Percentiles rank a stretch among this genome's conserved stretches.
Conservation (phyloP, 2,888 invertebrate genomes). For the Cyrtodaria siliqua region DNA sequence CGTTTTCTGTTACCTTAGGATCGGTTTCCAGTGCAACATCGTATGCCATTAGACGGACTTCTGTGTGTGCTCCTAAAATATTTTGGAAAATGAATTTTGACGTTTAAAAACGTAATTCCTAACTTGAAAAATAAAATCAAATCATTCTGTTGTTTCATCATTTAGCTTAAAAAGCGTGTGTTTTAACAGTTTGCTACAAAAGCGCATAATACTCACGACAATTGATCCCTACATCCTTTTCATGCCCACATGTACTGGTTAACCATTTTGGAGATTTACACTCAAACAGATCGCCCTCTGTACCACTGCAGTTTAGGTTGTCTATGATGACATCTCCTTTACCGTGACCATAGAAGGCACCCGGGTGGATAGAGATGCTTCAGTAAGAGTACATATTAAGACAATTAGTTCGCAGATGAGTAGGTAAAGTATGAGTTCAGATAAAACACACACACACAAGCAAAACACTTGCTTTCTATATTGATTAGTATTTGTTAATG, state of each 20-base stretch:
- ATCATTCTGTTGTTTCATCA: no score
- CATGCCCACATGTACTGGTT: neutral
- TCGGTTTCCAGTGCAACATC: neutral
- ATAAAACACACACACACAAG: no score
- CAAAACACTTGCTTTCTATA: no score
- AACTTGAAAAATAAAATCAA: no score
- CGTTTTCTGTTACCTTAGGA: neutral
- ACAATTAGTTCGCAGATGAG: no score
- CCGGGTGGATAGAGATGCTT: neutral
- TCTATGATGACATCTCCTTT: neutral
- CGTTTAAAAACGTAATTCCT: no score
- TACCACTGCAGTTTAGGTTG: neutral
- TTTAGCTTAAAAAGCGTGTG: no score
- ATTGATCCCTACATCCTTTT: neutral
- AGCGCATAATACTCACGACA: slow-evolving; percentile 3
- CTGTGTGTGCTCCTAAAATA: neutral
- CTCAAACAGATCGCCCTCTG: slow-evolving; percentile 5
- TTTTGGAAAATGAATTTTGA: neutral
- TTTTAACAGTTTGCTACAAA: slow-evolving; percentile 11
- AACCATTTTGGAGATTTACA: neutral
- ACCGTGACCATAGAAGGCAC: slow-evolving; percentile 3
- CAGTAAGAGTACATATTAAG: no score
- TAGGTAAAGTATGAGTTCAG: no score
- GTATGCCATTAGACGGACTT: neutral
- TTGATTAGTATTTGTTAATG: no score